Percentiles rank a stretch among this genome's conserved stretches.
Conservation (phyloP, 2,888 invertebrate species). For the Drosophila nr. perissopoda region DNA sequence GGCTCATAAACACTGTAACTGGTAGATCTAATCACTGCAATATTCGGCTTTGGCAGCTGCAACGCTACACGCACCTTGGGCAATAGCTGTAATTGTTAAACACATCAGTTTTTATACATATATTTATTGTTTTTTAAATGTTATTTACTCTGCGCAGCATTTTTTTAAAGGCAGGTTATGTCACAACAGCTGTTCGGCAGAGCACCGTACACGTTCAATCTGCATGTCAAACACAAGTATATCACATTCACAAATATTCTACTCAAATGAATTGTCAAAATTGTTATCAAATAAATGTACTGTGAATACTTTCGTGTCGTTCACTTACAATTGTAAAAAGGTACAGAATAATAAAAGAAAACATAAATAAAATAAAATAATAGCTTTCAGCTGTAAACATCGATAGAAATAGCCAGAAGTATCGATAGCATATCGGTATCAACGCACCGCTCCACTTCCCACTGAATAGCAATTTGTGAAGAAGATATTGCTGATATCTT, state of each 20-base stretch:
- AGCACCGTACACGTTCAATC: constrained; percentile 18
- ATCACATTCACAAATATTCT: background rate
- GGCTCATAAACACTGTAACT: constrained; percentile 87
- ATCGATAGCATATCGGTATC: background rate
- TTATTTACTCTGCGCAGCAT: constrained; percentile 69
- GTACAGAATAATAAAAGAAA: background rate
- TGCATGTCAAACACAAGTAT: constrained; percentile 12
- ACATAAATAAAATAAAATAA: background rate
- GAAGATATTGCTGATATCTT: constrained; percentile 47
- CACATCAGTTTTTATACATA: constrained; percentile 20
- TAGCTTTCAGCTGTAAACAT: background rate
- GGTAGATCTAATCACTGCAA: constrained; percentile 19
- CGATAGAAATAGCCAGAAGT: background rate
- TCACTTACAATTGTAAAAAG: background rate
- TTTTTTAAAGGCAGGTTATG: constrained; percentile 63
- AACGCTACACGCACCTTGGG: constrained; percentile 41
- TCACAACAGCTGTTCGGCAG: constrained; percentile 62
- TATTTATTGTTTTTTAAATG: background rate
- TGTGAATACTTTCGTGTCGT: background rate
- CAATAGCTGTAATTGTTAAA: constrained; percentile 46
- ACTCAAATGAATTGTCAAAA: background rate
- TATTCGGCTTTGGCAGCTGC: constrained; percentile 27
- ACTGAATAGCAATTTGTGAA: constrained; percentile 27
- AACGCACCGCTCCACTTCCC: constrained; percentile 6
- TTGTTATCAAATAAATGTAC: background rate